phyloP scores from a whole-genome alignment of 2,797 vertebrate genomes.

The Pantherophis alleghaniensis region DNA sequence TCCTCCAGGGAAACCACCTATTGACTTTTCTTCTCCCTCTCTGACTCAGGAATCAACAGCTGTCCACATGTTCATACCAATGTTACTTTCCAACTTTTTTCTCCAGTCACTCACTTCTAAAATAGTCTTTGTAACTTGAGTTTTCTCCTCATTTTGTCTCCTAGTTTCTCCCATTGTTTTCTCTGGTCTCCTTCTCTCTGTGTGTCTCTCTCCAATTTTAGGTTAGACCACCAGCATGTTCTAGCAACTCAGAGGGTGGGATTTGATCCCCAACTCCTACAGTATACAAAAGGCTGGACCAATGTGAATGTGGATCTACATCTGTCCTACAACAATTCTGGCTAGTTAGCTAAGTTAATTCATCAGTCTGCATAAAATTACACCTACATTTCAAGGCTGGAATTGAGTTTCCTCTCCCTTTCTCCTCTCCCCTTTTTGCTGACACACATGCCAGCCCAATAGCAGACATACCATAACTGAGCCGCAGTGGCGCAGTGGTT shows the following conservation, averaged over 20 bases:
- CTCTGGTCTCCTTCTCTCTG: not conserved
- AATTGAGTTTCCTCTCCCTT: not conserved
- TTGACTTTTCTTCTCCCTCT: not conserved
- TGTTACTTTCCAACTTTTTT: not conserved
- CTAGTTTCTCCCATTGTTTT: not conserved
- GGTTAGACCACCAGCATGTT: not conserved
- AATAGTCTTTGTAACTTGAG: not conserved
- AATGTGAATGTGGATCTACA: not conserved
- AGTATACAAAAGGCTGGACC: not conserved
- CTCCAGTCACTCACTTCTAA: not conserved
- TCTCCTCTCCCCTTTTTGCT: not conserved
- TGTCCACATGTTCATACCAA: not conserved
- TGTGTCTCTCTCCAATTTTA: not conserved
- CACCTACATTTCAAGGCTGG: not conserved
- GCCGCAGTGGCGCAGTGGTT: no score
- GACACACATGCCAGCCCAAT: not conserved
- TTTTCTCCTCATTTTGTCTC: not conserved
- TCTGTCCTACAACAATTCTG: not conserved
- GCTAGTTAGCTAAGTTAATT: not conserved
- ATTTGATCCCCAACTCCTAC: not conserved
- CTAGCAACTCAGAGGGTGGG: not conserved
- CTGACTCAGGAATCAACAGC: not conserved
- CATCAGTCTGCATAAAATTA: not conserved
- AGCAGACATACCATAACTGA: not conserved
- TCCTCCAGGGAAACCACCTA: not conserved